Evolutionary conservation across 2,888 invertebrate species (phyloP).

Genomic region (Lithophane semibrunnea): DNA sequence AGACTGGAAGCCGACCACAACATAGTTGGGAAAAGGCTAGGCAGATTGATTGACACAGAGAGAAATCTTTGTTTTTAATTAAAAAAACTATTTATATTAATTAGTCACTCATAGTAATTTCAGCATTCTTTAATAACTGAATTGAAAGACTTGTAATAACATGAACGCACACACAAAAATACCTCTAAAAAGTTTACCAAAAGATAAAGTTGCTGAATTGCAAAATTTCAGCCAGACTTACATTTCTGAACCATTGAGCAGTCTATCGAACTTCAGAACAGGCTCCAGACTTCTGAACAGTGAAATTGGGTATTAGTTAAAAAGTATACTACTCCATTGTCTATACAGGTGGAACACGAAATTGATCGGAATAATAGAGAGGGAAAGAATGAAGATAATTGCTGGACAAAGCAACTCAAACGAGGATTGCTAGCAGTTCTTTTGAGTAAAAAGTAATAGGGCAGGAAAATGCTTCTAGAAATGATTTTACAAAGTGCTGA

Average conservation of each 20-base stretch:
- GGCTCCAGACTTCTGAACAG: slow-evolving; percentile 27
- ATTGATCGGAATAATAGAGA: slow-evolving; percentile 40
- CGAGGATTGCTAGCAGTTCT: slow-evolving; percentile 25
- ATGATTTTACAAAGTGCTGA: slow-evolving; percentile 32
- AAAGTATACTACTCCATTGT: not conserved
- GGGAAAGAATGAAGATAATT: slow-evolving; percentile 33
- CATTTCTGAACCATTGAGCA: slow-evolving; percentile 41
- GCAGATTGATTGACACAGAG: too few species aligned
- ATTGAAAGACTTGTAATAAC: not conserved
- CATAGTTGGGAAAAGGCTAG: too few species aligned
- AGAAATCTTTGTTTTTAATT: too few species aligned
- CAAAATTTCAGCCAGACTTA: slow-evolving; percentile 20
- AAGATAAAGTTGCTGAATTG: slow-evolving; percentile 6
- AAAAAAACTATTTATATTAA: too few species aligned
- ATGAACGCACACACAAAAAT: not conserved
- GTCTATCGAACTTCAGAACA: slow-evolving; percentile 18
- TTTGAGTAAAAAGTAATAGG: slow-evolving; percentile 19
- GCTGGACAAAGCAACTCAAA: slow-evolving; percentile 42
- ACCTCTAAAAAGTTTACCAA: not conserved
- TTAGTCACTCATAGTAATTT: too few species aligned
- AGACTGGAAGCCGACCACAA: too few species aligned
- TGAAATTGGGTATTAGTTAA: slow-evolving; percentile 44
- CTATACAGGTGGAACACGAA: slow-evolving; percentile 29
- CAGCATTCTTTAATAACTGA: not conserved
- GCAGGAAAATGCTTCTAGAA: slow-evolving; percentile 25